Evolutionary conservation across 2,113 vertebrate species (phyloP).

Genomic region (Phyllopteryx taeniolatus): DNA sequence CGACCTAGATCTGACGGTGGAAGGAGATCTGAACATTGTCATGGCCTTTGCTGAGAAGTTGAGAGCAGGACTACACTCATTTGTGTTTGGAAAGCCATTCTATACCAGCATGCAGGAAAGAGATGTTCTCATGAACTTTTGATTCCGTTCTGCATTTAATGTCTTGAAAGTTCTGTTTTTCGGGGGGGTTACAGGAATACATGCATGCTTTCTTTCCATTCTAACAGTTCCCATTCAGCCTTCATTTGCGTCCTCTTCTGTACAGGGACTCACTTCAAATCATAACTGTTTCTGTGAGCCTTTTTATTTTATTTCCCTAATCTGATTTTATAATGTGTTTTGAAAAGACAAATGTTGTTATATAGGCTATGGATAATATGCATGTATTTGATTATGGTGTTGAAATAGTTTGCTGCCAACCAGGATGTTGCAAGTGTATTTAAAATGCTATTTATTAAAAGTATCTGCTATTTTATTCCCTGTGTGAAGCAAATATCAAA

Average conservation of each 20-base stretch:
- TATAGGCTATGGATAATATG: conserved; percentile 33
- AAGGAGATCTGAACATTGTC: conserved; percentile 93
- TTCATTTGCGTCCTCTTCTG: conserved; percentile 15
- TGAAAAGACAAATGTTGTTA: conserved; percentile 17
- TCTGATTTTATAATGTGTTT: conserved; percentile 26
- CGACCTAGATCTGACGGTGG: conserved; percentile 88
- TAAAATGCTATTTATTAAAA: conserved; percentile 46
- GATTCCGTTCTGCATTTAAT: conserved; percentile 33
- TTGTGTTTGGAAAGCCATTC: conserved; percentile 91
- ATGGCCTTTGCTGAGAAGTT: conserved; percentile 98
- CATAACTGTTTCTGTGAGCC: conserved; percentile 38
- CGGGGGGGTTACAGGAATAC: conserved; percentile 16
- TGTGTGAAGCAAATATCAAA: not conserved
- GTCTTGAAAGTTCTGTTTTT: not conserved
- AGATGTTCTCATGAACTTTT: conserved; percentile 90
- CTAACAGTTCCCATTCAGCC: not conserved
- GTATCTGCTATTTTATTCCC: conserved; percentile 3
- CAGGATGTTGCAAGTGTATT: conserved; percentile 26
- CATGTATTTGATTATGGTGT: conserved; percentile 40
- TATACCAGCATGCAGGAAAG: conserved; percentile 92
- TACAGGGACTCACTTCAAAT: conserved; percentile 5
- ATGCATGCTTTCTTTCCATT: not conserved
- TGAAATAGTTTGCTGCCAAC: conserved; percentile 22
- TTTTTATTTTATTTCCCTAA: conserved; percentile 26
- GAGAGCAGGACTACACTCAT: conserved; percentile 90